Evolutionary conservation across 1,140 invertebrate genomes (phyloP).

Genomic region (Asobara japonica): DNA sequence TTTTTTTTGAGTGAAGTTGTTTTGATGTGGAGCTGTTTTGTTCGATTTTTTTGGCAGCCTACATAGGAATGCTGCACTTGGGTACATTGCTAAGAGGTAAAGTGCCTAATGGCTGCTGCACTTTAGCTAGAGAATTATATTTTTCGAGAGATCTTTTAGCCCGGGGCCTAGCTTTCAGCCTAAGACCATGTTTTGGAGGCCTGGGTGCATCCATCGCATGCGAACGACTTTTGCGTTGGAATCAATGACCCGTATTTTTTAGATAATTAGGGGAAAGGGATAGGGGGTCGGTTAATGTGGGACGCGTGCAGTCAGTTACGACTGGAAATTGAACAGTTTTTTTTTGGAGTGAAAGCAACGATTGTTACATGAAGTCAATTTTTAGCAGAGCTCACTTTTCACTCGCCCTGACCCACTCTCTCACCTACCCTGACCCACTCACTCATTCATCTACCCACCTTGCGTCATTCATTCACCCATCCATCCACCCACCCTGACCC

Average conservation of each 20-base stretch:
- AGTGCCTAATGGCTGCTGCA: background rate
- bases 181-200: background rate
- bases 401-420: no score
- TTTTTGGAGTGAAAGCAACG: background rate
- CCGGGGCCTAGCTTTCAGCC: background rate
- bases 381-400: no score
- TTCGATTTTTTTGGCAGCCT: no score
- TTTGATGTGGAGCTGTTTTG: no score
- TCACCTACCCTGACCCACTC: no score
- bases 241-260: constrained; percentile 10
- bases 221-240: background rate
- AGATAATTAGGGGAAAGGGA: background rate
- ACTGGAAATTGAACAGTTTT: background rate
- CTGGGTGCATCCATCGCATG: background rate
- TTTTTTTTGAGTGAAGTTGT: no score
- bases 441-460: no score
- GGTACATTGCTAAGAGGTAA: constrained; percentile 10
- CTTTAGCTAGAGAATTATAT: background rate
- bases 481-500: no score
- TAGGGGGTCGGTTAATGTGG: background rate
- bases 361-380: no score
- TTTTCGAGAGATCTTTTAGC: background rate
- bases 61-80: no score
- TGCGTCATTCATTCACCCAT: no score
- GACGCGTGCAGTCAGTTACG: background rate